These are phyloP conservation scores for Oscheius myriophilus DNA, from an alignment of 2,888 invertebrate genomes.

Conservation along the genomic window DNA sequence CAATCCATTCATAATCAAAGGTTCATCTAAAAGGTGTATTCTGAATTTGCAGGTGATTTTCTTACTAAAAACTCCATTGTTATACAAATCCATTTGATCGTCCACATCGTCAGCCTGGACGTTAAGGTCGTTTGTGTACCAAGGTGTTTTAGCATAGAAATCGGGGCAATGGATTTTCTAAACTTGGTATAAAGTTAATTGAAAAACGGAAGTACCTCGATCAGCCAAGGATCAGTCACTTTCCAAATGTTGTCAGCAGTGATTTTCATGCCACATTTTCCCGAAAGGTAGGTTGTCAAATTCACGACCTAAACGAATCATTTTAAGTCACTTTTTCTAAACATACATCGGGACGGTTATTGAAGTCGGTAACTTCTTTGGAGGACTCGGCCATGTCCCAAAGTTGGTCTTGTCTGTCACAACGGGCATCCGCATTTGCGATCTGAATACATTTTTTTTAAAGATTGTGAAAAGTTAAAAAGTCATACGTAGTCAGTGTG, in stretches of 20 bases:
- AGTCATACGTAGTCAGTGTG: slow-evolving; percentile 75
- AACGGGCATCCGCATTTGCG: slow-evolving; percentile 44
- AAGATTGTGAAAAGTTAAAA: not conserved
- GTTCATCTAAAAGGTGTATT: slow-evolving; percentile 29
- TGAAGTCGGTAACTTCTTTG: slow-evolving; percentile 36
- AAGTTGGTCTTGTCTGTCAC: slow-evolving; percentile 40
- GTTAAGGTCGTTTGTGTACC: slow-evolving; percentile 42
- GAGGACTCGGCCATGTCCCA: slow-evolving; percentile 50
- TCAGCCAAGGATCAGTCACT: slow-evolving; percentile 38
- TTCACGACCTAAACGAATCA: not conserved
- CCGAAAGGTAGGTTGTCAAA: slow-evolving; percentile 34
- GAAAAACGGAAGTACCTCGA: slow-evolving; percentile 38
- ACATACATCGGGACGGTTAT: slow-evolving; percentile 18
- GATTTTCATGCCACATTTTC: slow-evolving; percentile 28
- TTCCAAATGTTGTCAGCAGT: slow-evolving; percentile 51
- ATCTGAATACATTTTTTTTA: slow-evolving; percentile 25
- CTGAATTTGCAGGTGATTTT: slow-evolving; percentile 6
- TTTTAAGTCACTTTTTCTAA: too few relatives aligned
- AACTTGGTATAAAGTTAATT: too few relatives aligned
- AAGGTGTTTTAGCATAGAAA: slow-evolving; percentile 28
- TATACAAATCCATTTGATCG: slow-evolving; percentile 44
- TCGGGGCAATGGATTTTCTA: slow-evolving; percentile 40
- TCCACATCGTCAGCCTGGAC: slow-evolving; percentile 34
- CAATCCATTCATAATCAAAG: slow-evolving; percentile 37
- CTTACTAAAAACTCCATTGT: slow-evolving; percentile 53